Conservation (phyloP, 2,888 invertebrate genomes). For the Diadegma fenestrale region DNA sequence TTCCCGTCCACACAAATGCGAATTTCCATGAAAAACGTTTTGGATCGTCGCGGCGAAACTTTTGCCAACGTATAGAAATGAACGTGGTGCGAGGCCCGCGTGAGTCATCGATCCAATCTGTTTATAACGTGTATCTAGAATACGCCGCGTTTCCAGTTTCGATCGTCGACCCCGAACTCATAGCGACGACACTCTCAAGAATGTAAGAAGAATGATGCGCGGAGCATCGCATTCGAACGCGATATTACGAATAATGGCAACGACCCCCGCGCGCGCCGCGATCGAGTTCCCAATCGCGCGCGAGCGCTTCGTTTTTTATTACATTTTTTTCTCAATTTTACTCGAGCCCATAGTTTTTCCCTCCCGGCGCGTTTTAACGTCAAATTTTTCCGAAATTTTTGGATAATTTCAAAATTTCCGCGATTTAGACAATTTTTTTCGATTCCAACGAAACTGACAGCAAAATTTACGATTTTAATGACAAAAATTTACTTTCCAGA, state of each 20-base stretch:
- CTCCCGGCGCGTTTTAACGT: no score
- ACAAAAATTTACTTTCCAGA: no score
- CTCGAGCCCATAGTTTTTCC: no score
- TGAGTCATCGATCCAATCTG: conserved; percentile 48
- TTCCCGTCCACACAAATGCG: no score
- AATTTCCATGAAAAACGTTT: no score
- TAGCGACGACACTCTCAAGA: conserved; percentile 19
- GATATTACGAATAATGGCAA: conserved; percentile 55
- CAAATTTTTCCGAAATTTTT: no score
- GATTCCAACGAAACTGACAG: no score
- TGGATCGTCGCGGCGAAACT: not conserved
- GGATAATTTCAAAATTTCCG: no score
- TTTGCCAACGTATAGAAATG: not conserved
- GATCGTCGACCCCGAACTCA: conserved; percentile 51
- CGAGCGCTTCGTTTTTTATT: no score
- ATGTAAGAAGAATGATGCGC: conserved; percentile 33
- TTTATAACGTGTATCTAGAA: conserved; percentile 24
- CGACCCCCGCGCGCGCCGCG: conserved; percentile 44
- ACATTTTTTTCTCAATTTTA: no score
- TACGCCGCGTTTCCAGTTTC: conserved; percentile 53
- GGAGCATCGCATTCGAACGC: not conserved
- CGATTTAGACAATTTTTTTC: no score
- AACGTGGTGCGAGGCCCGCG: not conserved
- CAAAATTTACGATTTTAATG: no score
- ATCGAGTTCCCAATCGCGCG: conserved; percentile 45